Evolutionary conservation across 2,113 vertebrate genomes (phyloP), one percentile per base, ranked within the genome.

Genomic region (Formicarius rufipectus): DNA sequence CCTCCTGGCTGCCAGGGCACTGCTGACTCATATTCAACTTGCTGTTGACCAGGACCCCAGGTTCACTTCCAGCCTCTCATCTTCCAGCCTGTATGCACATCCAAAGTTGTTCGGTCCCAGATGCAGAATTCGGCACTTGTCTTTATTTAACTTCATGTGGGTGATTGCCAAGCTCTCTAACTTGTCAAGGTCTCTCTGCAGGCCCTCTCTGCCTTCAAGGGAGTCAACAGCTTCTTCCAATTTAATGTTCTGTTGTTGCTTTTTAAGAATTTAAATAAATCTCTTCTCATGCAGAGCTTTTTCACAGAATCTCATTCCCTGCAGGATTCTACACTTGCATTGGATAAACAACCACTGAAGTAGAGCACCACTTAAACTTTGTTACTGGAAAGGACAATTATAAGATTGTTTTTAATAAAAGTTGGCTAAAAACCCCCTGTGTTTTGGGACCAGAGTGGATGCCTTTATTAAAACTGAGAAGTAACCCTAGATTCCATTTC

Each of bases 31-130:
- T 4, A 5, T 15, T 7, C 71, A 62, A 16, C 40, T n/a, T 19
- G 4, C 21, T 2, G 19, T 0, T 1, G 2, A 56, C 30, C n/a
- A 49, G 21, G 6, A 15, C 14, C 4, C 30, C 71, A 31, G 30
- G 17, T 35, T 25, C 11, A 12, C 35, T 62, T 68, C 55, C 60
- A 21, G 24, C 24, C 0, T 35, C 53, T 60, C 13, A 18, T 47
- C 53, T 9, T 13, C 16, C 28, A 39, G 3, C 15, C n/a, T n/a
- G 44, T 60, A 55, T 3, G 0, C 17, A 40, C 14, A 69, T 27
- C 11, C n/a, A 62, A 55, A 11, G 24, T 15, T 69, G 40, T 47
- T 83, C 30, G 12, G 9, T 31, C 10, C 20, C 14, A 47, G 7
- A 14, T 35, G 39, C 2, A 76, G 30, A 69, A 76, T 47, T 9